A percentile compares a stretch with the other conserved stretches of the same genome.
These are phyloP conservation scores for Otolemur garnettii DNA, from an alignment of 2,113 vertebrate species.

Conservation along the genomic window DNA sequence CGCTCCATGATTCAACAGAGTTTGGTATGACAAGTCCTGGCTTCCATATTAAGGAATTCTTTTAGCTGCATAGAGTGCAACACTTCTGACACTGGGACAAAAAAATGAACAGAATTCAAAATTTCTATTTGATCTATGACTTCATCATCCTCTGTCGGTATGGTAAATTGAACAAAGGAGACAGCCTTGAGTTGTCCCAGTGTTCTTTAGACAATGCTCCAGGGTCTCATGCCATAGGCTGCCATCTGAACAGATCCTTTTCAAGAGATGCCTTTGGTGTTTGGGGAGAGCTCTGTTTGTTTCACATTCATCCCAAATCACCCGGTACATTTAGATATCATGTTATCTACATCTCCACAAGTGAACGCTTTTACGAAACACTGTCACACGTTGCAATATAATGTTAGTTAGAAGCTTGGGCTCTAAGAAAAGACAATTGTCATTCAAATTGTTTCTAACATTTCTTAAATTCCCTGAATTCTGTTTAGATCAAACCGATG, in stretches of 20 bases:
- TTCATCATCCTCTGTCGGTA: not conserved
- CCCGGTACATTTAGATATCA: not conserved
- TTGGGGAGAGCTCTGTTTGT: not conserved
- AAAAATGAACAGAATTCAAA: not conserved
- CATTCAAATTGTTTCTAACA: not conserved
- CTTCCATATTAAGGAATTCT: not conserved
- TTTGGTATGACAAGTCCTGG: not conserved
- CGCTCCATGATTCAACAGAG: not conserved
- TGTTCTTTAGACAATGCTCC: not conserved
- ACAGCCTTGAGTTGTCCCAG: rapidly evolving
- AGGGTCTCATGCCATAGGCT: not conserved
- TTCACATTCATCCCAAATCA: not conserved
- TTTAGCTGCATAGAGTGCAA: not conserved
- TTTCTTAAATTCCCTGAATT: not conserved
- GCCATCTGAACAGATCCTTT: not conserved
- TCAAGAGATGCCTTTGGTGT: not conserved
- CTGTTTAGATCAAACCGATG: not conserved
- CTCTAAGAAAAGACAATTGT: not conserved
- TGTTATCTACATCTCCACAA: not conserved
- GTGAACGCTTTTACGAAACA: not conserved
- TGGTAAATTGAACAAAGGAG: not conserved
- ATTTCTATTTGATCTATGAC: not conserved
- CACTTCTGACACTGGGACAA: not conserved
- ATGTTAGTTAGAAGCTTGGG: not conserved
- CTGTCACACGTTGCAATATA: not conserved